Percentiles rank a stretch among this genome's conserved stretches.
phyloP scores from a whole-genome alignment of 2,888 invertebrate species.

The Stegana nigrithorax region DNA sequence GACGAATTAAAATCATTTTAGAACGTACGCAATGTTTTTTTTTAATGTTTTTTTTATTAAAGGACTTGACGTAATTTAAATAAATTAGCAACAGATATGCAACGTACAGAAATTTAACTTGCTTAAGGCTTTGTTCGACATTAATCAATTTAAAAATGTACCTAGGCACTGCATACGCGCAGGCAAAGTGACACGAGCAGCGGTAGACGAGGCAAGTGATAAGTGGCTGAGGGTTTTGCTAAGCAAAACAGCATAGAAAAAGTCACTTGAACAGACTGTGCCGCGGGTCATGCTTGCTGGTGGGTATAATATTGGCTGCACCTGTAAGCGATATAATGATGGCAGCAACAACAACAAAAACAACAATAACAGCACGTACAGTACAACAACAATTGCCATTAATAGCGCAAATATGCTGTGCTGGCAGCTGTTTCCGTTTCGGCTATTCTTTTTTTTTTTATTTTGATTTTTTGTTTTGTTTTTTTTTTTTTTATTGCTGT shows the following conservation, averaged over 20 bases:
- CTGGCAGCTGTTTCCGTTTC: slow-evolving; percentile 29
- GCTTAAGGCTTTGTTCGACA: slow-evolving; percentile 25
- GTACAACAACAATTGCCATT: neutral
- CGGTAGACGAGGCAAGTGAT: no score
- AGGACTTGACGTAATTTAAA: no score
- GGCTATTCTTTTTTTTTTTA: neutral
- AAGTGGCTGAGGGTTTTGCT: no score
- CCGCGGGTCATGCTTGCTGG: no score
- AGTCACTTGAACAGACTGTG: slow-evolving; percentile 3
- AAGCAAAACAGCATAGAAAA: no score
- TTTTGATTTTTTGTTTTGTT: neutral
- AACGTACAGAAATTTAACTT: slow-evolving; percentile 52
- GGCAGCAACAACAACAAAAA: neutral
- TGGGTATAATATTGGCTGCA: slow-evolving; percentile 48
- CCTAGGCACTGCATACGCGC: slow-evolving; percentile 1
- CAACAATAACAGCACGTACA: neutral
- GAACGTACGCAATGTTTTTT: no score
- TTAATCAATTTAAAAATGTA: slow-evolving; percentile 56
- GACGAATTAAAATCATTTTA: no score
- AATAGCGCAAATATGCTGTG: slow-evolving; percentile 35
- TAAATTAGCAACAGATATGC: slow-evolving; percentile 47
- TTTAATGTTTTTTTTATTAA: no score
- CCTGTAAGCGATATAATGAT: slow-evolving; percentile 27
- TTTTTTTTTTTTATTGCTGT: neutral
- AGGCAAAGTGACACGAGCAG: neutral